Evolutionary conservation across 2,888 invertebrate genomes (phyloP), one percentile per base, ranked within the genome.

Genomic region (Athrips mouffetella): DNA sequence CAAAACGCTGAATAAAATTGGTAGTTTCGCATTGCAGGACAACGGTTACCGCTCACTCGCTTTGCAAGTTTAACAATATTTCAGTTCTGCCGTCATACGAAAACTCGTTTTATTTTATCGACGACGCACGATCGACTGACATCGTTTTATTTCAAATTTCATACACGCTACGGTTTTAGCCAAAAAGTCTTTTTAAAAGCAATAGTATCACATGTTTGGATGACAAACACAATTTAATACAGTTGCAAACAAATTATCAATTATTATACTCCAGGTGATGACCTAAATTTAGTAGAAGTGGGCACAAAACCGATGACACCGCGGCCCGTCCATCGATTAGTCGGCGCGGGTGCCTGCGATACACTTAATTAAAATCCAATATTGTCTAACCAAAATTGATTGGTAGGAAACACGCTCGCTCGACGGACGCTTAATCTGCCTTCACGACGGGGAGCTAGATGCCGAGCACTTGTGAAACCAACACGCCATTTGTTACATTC

Each of bases 281-380:
- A 35, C 35, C 37, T n/a, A 21, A 37, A 21, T 37, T n/a, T n/a
- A 20, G 37, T 37, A 21, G 59, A 57, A 58, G 56, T 55, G 59
- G 57, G 66, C 70, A 62, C 70, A 67, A 64, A 72, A 67, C 69
- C 68, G 62, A 63, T 67, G 74, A 73, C 73, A 75, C 60, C 61
- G 58, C 57, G 52, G 65, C 63, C 67, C 67, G 70, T 70, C 65
- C 70, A 70, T 75, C 75, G 73, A 76, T 76, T 78, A 75, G 72
- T 58, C 53, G 62, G 56, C 62, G 62, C 65, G 63, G 65, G 60
- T 69, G 73, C 68, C 70, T 68, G 68, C 77, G 76, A 76, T 79
- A 81, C 79, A 77, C 77, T 80, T 87, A 88, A 89, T 89, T 88
- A 85, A 86, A 88, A 87, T 81, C 82, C 82, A 88, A 87, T 88